Evolutionary conservation across 2,888 invertebrate genomes (phyloP).

Genomic region (Parochlus steinenii): DNA sequence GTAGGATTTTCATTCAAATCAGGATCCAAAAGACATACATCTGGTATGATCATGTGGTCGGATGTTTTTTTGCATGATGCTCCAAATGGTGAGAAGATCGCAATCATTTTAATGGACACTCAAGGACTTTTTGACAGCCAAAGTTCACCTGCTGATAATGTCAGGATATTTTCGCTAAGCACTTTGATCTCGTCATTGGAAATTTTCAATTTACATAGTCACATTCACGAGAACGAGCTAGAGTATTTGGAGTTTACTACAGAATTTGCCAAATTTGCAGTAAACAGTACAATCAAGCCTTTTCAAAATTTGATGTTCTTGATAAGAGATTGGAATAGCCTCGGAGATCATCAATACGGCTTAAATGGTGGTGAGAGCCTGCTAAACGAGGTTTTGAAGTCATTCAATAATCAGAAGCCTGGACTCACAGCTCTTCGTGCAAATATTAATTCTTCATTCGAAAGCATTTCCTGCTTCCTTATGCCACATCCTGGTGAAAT

Average conservation of each 20-base stretch:
- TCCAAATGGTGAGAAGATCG: conserved; percentile 11
- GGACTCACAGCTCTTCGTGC: conserved; percentile 10
- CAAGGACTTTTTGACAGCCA: conserved; percentile 13
- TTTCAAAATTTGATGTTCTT: conserved; percentile 12
- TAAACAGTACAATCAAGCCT: conserved; percentile 5
- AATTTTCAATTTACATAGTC: conserved; percentile 9
- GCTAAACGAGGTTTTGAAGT: not conserved
- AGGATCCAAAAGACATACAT: conserved; percentile 10
- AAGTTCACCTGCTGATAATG: conserved; percentile 10
- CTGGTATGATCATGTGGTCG: conserved; percentile 13
- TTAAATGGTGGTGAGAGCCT: conserved; percentile 8
- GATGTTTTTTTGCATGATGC: conserved; percentile 9
- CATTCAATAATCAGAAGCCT: conserved; percentile 6
- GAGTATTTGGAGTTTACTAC: conserved; percentile 12
- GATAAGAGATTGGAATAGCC: conserved; percentile 11
- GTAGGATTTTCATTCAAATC: conserved; percentile 11
- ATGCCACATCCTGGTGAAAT: conserved; percentile 12
- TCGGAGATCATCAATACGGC: conserved; percentile 10
- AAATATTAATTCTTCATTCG: conserved; percentile 10
- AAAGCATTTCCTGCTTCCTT: conserved; percentile 9
- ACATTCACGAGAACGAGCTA: conserved; percentile 12
- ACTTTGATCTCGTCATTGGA: conserved; percentile 12
- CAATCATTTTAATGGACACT: conserved; percentile 11
- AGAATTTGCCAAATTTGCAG: conserved; percentile 8
- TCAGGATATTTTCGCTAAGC: conserved; percentile 11